Percentiles rank a stretch among this genome's conserved stretches.
phyloP scores from a whole-genome alignment of 1,140 invertebrate genomes.

The Dinoponera quadriceps region DNA sequence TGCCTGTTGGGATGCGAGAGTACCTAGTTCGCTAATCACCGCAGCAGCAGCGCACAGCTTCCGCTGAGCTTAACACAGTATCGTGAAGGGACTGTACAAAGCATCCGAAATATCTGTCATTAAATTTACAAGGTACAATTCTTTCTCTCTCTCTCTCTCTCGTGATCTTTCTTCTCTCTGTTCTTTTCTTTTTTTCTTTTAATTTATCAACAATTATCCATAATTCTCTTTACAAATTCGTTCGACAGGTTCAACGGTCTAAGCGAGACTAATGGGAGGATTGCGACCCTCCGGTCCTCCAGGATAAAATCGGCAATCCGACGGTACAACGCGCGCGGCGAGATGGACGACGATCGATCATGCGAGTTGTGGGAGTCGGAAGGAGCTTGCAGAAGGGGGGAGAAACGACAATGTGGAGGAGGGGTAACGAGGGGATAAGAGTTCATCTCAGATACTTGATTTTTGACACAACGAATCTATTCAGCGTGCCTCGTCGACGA shows the following conservation, averaged over 20 bases:
- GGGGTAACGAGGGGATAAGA: slow-evolving; percentile 9
- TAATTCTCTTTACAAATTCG: background rate
- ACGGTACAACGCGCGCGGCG: background rate
- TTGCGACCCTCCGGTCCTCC: slow-evolving; percentile 10
- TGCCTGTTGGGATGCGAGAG: slow-evolving; percentile 26
- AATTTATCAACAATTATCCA: slow-evolving; percentile 14
- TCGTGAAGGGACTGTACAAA: background rate
- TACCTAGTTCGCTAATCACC: slow-evolving; percentile 20
- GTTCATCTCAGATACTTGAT: slow-evolving; percentile 56
- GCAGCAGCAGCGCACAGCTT: slow-evolving; percentile 16
- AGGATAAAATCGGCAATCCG: slow-evolving; percentile 6
- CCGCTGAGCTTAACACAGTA: background rate
- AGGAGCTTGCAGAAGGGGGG: background rate
- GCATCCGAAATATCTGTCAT: background rate
- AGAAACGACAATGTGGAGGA: background rate
- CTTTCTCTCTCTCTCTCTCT: background rate
- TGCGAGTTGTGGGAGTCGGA: slow-evolving; percentile 32
- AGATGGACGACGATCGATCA: slow-evolving; percentile 21
- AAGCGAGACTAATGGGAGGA: slow-evolving; percentile 10
- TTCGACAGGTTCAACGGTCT: background rate
- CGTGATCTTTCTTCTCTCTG: too few relatives aligned
- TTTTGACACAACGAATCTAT: slow-evolving; percentile 52
- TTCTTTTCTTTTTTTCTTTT: too few relatives aligned
- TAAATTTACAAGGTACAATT: slow-evolving; percentile 16
- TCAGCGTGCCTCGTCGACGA: slow-evolving; percentile 40